Percentiles rank a stretch among this genome's conserved stretches.
Conservation (phyloP, 92 coral and sea anemone genomes). For the Hydrozoanthus gracilis region DNA sequence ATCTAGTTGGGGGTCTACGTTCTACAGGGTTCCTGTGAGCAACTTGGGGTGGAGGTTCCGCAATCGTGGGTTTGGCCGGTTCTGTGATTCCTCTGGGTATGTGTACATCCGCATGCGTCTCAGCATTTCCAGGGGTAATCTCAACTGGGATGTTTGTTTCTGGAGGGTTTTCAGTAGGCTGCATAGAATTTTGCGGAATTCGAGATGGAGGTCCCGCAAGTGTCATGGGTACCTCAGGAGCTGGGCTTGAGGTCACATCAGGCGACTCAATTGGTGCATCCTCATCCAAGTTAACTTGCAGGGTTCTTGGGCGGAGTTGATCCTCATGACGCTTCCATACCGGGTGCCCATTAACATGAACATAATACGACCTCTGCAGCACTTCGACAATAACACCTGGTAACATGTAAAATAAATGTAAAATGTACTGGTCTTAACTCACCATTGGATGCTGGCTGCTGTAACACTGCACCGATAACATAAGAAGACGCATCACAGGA, state of each 20-base stretch:
- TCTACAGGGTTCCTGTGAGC: no score
- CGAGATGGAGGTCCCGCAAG: conserved; percentile 15
- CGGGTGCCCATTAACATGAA: conserved; percentile 36
- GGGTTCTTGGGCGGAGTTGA: conserved; percentile 50
- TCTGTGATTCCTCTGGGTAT: no score
- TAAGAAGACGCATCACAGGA: no score
- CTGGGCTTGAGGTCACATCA: no score
- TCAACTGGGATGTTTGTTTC: neutral
- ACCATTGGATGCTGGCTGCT: no score
- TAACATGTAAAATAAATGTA: no score
- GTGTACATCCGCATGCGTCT: neutral
- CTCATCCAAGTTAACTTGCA: conserved; percentile 29
- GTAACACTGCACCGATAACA: no score
- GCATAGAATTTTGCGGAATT: neutral
- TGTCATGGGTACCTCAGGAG: no score
- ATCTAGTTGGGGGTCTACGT: no score
- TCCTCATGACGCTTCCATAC: conserved; percentile 54
- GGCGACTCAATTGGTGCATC: conserved; percentile 14
- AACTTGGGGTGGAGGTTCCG: no score
- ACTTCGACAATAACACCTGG: conserved; percentile 48
- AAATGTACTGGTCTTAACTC: no score
- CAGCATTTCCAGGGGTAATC: neutral
- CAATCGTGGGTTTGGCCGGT: no score
- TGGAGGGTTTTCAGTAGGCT: conserved; percentile 7
- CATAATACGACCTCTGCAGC: conserved; percentile 48